phyloP scores from a whole-genome alignment of 2,888 invertebrate species.

The Neocrepidodera transversa region DNA sequence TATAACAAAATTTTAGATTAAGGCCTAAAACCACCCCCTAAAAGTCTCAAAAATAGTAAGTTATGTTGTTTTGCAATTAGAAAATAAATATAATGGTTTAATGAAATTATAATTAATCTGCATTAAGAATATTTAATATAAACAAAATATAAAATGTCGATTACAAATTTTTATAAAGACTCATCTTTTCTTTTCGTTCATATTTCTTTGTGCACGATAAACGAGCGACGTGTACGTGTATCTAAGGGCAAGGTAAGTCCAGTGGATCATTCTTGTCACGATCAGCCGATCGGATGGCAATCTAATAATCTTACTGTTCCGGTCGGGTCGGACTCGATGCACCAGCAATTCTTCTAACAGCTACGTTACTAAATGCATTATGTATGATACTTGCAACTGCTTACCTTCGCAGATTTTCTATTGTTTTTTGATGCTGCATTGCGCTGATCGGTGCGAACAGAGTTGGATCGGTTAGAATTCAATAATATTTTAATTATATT shows the following conservation, averaged over 20 bases:
- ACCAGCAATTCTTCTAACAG: conserved; percentile 53
- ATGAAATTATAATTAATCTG: too few species aligned
- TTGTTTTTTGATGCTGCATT: conserved; percentile 53
- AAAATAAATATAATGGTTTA: too few species aligned
- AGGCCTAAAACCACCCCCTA: too few species aligned
- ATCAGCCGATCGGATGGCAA: conserved; percentile 57
- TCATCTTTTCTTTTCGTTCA: neutral
- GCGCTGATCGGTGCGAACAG: neutral
- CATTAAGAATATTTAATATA: too few species aligned
- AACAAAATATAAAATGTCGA: too few species aligned
- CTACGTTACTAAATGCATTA: conserved; percentile 54
- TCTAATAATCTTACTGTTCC: conserved; percentile 62
- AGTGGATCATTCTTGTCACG: conserved; percentile 56
- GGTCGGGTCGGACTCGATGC: conserved; percentile 53
- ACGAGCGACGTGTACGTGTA: conserved; percentile 21
- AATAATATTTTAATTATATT: too few species aligned
- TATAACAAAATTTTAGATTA: too few species aligned
- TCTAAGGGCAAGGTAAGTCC: conserved; percentile 56
- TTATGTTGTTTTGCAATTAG: too few species aligned
- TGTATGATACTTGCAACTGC: conserved; percentile 49
- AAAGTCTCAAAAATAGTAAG: too few species aligned
- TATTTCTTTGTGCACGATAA: conserved; percentile 26
- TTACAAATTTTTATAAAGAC: too few species aligned
- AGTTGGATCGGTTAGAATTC: neutral
- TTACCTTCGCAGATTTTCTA: conserved; percentile 54